Evolutionary conservation across 2,797 vertebrate genomes (phyloP).

Genomic region (Calcarius lapponicus): DNA sequence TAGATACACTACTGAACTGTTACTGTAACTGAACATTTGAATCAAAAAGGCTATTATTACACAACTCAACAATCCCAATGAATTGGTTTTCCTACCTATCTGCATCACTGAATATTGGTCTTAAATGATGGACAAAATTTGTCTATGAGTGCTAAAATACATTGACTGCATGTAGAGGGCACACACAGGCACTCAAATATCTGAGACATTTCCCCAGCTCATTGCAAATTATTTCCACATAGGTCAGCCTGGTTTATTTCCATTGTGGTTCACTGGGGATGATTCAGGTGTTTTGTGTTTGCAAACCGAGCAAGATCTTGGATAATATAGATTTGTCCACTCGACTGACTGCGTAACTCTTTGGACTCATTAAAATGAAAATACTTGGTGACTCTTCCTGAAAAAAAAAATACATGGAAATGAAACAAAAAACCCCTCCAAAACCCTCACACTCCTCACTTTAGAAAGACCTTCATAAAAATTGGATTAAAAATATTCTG

Average conservation of each 20-base stretch:
- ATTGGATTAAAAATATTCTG: slow-evolving; percentile 66
- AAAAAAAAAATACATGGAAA: not conserved
- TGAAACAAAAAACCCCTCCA: not conserved
- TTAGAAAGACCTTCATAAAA: slow-evolving; percentile 64
- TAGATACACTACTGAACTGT: not conserved
- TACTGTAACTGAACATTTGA: not conserved
- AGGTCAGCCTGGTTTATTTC: not conserved
- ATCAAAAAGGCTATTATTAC: not conserved
- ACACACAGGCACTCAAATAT: not conserved
- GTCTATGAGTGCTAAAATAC: not conserved
- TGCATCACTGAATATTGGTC: not conserved
- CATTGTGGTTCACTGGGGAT: not conserved
- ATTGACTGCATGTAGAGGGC: accelerated
- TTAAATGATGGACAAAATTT: not conserved
- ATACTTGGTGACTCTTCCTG: not conserved
- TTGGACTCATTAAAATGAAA: slow-evolving; percentile 18
- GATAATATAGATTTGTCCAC: not conserved
- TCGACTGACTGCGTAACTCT: not conserved
- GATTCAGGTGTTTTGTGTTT: not conserved
- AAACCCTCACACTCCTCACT: not conserved
- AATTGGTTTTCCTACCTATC: not conserved
- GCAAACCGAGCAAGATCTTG: not conserved
- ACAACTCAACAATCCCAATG: not conserved
- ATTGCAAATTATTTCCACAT: not conserved
- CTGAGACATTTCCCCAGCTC: not conserved